These are phyloP conservation scores for Auanema freiburgensis DNA, from an alignment of 2,888 invertebrate genomes.

Conservation along the genomic window DNA sequence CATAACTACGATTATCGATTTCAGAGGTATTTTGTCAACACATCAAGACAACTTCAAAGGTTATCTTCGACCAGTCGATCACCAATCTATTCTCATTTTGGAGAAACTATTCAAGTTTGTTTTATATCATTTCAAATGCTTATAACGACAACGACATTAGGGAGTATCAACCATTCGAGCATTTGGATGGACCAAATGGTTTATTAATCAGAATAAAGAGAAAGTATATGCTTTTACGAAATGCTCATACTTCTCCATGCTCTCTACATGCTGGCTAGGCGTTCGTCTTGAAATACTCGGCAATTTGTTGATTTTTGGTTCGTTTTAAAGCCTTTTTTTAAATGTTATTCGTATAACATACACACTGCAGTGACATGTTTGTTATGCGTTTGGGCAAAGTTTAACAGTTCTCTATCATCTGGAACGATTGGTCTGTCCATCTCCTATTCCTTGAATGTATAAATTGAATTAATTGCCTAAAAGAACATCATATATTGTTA, in stretches of 20 bases:
- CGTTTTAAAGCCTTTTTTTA: not conserved
- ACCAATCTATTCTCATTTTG: constrained; percentile 63
- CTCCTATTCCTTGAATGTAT: constrained; percentile 67
- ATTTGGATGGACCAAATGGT: constrained; percentile 52
- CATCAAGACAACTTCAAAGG: constrained; percentile 78
- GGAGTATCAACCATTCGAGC: constrained; percentile 61
- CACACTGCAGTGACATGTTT: constrained; percentile 32
- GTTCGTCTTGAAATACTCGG: constrained; percentile 45
- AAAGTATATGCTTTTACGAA: constrained; percentile 45
- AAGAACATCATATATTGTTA: constrained; percentile 5
- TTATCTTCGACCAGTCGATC: constrained; percentile 60
- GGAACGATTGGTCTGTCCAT: constrained; percentile 70
- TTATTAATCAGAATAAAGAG: constrained; percentile 45
- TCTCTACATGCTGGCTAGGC: constrained; percentile 36
- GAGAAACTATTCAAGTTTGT: constrained; percentile 56
- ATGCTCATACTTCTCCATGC: constrained; percentile 37
- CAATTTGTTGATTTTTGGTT: constrained; percentile 40
- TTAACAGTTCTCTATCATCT: constrained; percentile 50
- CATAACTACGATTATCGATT: constrained; percentile 24
- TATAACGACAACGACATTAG: constrained; percentile 28
- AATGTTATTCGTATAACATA: not conserved
- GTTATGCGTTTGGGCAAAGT: constrained; percentile 40
- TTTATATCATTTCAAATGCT: no score
- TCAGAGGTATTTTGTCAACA: constrained; percentile 87
- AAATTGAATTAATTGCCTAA: not conserved